These are phyloP conservation scores for Malurus alboscapulatus DNA, from an alignment of 2,113 vertebrate genomes.

Conservation along the genomic window DNA sequence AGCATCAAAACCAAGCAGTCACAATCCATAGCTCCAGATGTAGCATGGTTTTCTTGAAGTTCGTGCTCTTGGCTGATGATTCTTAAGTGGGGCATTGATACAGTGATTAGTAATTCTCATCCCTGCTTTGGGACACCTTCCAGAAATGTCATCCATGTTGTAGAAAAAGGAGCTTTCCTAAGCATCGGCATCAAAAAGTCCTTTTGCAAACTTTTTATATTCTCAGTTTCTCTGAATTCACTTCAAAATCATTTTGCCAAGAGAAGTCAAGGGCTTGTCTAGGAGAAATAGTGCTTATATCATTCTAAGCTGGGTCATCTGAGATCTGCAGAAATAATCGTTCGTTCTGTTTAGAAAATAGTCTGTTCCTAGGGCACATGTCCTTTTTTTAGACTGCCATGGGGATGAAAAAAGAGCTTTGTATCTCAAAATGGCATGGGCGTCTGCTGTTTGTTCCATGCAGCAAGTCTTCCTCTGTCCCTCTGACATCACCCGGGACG, in stretches of 20 bases:
- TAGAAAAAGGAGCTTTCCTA: neutral
- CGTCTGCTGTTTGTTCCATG: conserved; percentile 12
- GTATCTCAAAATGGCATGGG: conserved; percentile 32
- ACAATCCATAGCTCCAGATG: neutral
- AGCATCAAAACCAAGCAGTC: neutral
- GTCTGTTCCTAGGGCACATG: conserved; percentile 61
- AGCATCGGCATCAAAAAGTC: neutral
- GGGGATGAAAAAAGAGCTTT: conserved; percentile 61
- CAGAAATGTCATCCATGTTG: neutral
- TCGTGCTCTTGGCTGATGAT: neutral
- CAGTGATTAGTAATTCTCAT: neutral
- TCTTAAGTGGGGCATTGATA: neutral
- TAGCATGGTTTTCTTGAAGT: neutral
- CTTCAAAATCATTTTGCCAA: neutral
- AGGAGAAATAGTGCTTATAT: neutral
- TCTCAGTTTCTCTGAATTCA: neutral
- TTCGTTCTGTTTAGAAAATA: conserved; percentile 50
- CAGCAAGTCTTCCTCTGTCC: neutral
- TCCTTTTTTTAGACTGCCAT: conserved; percentile 50
- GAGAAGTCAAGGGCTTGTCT: neutral
- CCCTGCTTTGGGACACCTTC: neutral
- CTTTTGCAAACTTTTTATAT: neutral
- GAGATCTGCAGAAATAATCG: conserved; percentile 45
- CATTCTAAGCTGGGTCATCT: neutral
- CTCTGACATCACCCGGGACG: neutral